Conservation (phyloP, 2,113 vertebrate genomes). For the Laticauda colubrina region DNA sequence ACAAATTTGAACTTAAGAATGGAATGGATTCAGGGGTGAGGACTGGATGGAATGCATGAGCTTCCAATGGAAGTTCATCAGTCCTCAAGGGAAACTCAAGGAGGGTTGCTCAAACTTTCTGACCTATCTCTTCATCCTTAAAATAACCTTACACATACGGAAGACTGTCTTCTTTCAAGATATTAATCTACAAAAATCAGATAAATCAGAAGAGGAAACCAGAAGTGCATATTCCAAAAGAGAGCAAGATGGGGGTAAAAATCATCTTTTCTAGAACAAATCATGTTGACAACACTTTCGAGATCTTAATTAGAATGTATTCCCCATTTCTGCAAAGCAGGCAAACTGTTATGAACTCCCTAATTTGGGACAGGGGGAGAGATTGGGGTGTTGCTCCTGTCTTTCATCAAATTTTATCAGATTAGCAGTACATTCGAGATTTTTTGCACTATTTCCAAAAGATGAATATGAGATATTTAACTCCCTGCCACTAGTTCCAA, state of each 20-base stretch:
- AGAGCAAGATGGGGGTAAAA: not conserved
- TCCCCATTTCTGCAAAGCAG: not conserved
- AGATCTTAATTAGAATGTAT: not conserved
- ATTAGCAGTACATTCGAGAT: not conserved
- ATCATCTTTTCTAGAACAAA: not conserved
- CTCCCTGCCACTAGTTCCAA: conserved; percentile 7
- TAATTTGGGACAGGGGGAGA: not conserved
- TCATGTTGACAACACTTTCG: not conserved
- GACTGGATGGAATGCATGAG: not conserved
- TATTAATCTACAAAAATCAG: not conserved
- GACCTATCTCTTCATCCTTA: not conserved
- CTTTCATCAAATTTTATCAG: conserved; percentile 1
- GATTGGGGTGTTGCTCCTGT: not conserved
- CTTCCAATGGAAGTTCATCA: not conserved
- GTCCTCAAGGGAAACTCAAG: not conserved
- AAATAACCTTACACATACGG: not conserved
- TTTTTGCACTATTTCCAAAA: not conserved
- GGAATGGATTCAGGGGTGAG: not conserved
- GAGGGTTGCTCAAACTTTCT: not conserved
- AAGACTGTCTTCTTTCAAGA: not conserved
- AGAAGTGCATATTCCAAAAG: not conserved
- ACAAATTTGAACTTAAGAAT: not conserved
- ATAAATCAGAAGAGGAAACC: too few species aligned
- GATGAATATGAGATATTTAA: not conserved
- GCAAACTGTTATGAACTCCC: not conserved